A percentile compares a stretch with the other conserved stretches of the same genome.
These are phyloP conservation scores for Netelia virgata DNA, from an alignment of 2,888 invertebrate species.

Conservation along the genomic window DNA sequence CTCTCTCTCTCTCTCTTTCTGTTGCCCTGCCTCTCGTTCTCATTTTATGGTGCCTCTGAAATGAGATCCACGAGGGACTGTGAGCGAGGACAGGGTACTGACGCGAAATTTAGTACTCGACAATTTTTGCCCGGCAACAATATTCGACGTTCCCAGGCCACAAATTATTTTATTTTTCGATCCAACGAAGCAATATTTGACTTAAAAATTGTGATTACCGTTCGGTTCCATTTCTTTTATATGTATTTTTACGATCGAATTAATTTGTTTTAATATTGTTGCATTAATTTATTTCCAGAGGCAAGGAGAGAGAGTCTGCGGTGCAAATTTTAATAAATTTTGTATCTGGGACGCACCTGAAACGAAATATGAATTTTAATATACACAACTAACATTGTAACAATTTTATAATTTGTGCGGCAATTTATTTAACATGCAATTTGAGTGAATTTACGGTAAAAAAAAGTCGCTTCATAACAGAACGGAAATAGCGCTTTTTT, in stretches of 20 bases:
- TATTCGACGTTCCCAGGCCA: conserved; percentile 12
- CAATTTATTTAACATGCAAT: not conserved
- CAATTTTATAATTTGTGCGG: not conserved
- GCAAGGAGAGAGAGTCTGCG: not conserved
- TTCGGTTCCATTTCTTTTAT: not conserved
- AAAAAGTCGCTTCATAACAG: not conserved
- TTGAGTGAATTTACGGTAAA: not conserved
- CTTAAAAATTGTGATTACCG: too few species aligned
- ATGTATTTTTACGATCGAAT: not conserved
- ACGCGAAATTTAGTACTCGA: conserved; percentile 56
- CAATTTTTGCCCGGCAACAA: conserved; percentile 58
- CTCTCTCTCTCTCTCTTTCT: conserved; percentile 61
- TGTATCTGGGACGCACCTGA: not conserved
- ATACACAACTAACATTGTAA: not conserved
- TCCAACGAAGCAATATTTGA: too few species aligned
- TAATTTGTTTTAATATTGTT: not conserved
- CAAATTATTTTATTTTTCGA: too few species aligned
- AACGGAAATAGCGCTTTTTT: conserved; percentile 23
- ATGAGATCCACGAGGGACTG: conserved; percentile 80
- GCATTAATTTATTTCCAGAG: not conserved
- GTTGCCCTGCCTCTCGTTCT: conserved; percentile 72
- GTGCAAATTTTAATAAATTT: not conserved
- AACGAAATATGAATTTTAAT: not conserved
- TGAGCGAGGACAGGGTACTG: conserved; percentile 44
- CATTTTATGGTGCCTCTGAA: conserved; percentile 82